Conservation (phyloP, 1,140 invertebrate species). For the Tigriopus japonicus region DNA sequence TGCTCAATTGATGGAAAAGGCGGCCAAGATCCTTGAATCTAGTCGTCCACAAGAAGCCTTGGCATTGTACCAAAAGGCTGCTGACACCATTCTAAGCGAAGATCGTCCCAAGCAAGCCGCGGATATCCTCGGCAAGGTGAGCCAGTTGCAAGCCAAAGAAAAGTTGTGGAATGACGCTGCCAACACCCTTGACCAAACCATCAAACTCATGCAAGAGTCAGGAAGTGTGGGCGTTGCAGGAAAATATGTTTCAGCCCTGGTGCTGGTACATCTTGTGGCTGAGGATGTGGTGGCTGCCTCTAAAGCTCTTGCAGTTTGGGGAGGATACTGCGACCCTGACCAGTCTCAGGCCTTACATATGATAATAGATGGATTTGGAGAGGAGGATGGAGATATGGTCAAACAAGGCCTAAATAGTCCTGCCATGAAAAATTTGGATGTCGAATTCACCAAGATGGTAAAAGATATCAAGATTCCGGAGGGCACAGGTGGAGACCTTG, state of each 20-base stretch:
- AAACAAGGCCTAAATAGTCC: background rate
- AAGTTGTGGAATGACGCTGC: background rate
- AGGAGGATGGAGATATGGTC: background rate
- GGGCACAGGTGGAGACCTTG: background rate
- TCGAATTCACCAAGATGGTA: background rate
- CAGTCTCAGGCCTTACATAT: background rate
- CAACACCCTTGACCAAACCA: background rate
- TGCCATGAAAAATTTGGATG: constrained; percentile 1
- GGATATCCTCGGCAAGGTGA: background rate
- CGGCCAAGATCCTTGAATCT: constrained; percentile 2
- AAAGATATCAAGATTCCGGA: background rate
- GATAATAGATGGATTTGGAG: background rate
- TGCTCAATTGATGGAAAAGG: constrained; percentile 3
- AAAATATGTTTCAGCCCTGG: background rate
- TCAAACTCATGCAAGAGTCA: background rate
- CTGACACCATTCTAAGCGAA: background rate
- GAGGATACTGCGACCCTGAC: constrained; percentile 5
- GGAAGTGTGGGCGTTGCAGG: background rate
- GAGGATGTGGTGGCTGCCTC: constrained; percentile 1
- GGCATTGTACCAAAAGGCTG: constrained; percentile 4
- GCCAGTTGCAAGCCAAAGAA: background rate
- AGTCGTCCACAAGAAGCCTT: background rate
- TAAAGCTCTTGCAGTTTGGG: background rate
- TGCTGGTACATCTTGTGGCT: background rate
- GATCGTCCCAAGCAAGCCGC: constrained; percentile 2